Base-by-base conservation (phyloP, 2,888 invertebrate genomes). In the Augochlorella aurata region DNA sequence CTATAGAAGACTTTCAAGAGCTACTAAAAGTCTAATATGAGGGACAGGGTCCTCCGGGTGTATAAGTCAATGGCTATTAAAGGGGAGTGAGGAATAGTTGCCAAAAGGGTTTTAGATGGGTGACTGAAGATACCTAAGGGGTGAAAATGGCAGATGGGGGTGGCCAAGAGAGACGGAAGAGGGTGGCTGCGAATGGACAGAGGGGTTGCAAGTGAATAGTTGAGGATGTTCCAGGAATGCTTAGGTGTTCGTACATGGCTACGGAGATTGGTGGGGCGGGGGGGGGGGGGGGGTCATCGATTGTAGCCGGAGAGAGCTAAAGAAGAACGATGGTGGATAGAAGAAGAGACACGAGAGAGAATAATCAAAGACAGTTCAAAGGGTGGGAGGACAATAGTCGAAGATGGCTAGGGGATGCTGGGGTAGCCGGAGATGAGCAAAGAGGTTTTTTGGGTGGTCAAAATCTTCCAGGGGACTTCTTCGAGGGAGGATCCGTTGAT, bases 311-410 rank as follows among this genome's bases (percentile, higher is more conserved):
- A 16, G 18, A 3, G 18, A 9, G 9, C 38, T 29, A 38, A 54
- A 18, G 38, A 29, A 9, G 63, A 14, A 29, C 24, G 24, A 18
- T 18, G 38, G 2, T 38, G 0, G 63, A 38, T 18, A 38, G 63
- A 65, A 65, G 38, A n/a, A 4, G 10, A 44, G 38, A n/a, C 3
- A 0, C 16, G 38, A n/a, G 29, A n/a, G 63, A n/a, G 63, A 10
- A 44, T 65, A 12, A 65, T 65, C 63, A 65, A n/a, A 65, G 63
- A 44, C 63, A 12, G 63, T n/a, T 18, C 38, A 65, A 18, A 65
- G 63, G 63, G 63, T 44, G 18, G 63, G 18, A n/a, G 44, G 63
- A 65, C 63, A 65, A 65, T 65, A 44, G 63, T 65, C 61, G n/a
- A 65, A 5, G 63, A 63, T 18, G 16, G 63, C 18, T 63, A 38